Conservation (phyloP, 2,888 invertebrate genomes). For the Clanis bilineata region DNA sequence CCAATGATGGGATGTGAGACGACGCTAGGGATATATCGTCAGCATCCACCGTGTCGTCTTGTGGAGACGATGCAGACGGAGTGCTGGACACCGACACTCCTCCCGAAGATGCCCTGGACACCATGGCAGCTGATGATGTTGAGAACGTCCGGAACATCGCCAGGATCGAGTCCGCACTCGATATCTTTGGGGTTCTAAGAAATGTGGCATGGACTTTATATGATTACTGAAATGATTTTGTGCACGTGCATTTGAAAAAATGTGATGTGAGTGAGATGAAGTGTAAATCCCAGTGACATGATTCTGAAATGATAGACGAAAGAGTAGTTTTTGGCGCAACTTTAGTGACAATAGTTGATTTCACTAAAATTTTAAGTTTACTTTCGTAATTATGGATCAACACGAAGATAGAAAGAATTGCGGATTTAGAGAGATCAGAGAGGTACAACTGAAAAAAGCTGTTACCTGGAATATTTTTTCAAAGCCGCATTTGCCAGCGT, state of each 20-base stretch:
- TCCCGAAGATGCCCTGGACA: conserved; percentile 83
- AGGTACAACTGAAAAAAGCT: background rate
- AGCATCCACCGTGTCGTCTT: conserved; percentile 86
- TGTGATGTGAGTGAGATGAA: background rate
- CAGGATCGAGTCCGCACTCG: conserved; percentile 90
- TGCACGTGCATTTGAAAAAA: background rate
- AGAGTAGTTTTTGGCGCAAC: background rate
- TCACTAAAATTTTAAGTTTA: background rate
- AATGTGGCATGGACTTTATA: conserved; percentile 17
- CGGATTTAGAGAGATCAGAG: conserved; percentile 1
- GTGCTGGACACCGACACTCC: conserved; percentile 86
- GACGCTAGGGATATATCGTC: conserved; percentile 89
- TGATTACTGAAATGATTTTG: background rate
- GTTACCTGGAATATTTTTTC: conserved; percentile 78
- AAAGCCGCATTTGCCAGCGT: conserved; percentile 83
- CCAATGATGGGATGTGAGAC: conserved; percentile 81
- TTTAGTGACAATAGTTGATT: background rate
- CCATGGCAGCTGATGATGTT: conserved; percentile 83
- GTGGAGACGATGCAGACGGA: conserved; percentile 88
- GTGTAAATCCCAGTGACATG: background rate
- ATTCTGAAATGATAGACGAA: too few relatives aligned
- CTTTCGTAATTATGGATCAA: background rate
- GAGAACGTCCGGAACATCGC: conserved; percentile 90
- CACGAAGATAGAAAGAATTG: background rate
- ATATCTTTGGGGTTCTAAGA: conserved; percentile 83